These are phyloP conservation scores for Andrena bicolor DNA, from an alignment of 2,888 invertebrate species.

Conservation along the genomic window DNA sequence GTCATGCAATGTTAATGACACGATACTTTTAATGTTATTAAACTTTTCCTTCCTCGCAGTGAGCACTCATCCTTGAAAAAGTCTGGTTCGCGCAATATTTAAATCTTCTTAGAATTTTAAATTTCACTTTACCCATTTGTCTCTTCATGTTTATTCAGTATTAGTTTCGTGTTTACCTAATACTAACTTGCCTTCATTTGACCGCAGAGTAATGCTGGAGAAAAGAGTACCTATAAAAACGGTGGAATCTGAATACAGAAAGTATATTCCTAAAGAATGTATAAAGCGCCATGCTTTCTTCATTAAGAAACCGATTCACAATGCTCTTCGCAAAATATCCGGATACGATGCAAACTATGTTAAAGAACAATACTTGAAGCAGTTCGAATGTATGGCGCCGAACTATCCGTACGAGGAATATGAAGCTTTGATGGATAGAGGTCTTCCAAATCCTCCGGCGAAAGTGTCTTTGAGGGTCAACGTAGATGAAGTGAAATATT, in stretches of 20 bases:
- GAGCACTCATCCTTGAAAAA: too few relatives aligned
- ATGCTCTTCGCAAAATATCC: conserved; percentile 87
- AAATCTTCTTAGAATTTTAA: background rate
- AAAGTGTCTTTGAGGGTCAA: conserved; percentile 87
- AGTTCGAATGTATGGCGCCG: conserved; percentile 92
- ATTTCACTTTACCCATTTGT: background rate
- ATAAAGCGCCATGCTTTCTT: conserved; percentile 91
- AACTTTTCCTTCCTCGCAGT: too few relatives aligned
- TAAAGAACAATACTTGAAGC: conserved; percentile 92
- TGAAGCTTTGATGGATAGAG: conserved; percentile 89
- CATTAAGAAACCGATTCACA: conserved; percentile 91
- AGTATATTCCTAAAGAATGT: conserved; percentile 93
- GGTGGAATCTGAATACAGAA: conserved; percentile 92
- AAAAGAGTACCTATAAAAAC: conserved; percentile 89
- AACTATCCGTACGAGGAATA: conserved; percentile 93
- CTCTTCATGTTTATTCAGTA: background rate
- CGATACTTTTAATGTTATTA: background rate
- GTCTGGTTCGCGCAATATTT: too few relatives aligned
- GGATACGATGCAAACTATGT: conserved; percentile 90
- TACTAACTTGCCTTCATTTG: conserved; percentile 20
- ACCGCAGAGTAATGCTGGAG: conserved; percentile 91
- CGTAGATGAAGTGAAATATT: conserved; percentile 80
- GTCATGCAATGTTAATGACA: too few relatives aligned
- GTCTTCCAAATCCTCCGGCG: conserved; percentile 89
- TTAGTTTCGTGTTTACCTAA: background rate